A percentile compares a stretch with the other conserved stretches of the same genome.
phyloP scores from a whole-genome alignment of 2,888 invertebrate species.

The Spodoptera exigua region DNA sequence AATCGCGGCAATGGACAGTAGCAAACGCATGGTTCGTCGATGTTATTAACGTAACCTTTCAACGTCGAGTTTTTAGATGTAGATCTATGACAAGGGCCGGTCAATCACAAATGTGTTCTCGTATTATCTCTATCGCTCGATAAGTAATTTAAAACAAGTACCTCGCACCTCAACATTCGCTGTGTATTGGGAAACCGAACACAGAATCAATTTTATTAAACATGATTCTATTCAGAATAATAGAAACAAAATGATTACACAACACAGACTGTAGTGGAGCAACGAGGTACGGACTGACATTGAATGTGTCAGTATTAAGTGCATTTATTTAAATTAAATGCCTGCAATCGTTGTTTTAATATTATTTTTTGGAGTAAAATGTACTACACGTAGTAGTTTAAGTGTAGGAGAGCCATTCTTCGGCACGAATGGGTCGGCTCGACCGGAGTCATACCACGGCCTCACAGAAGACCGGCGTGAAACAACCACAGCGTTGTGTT shows the following conservation, averaged over 20 bases:
- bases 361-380: too few relatives aligned
- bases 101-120: not conserved
- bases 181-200: conserved; percentile 6
- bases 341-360: conserved; percentile 31
- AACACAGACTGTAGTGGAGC: conserved; percentile 21
- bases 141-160: too few relatives aligned
- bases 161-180: too few relatives aligned
- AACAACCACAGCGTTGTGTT: too few relatives aligned
- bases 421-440: too few relatives aligned
- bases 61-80: conserved; percentile 1
- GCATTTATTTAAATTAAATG: conserved; percentile 26
- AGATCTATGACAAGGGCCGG: not conserved
- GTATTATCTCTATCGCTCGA: too few relatives aligned
- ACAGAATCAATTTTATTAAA: conserved; percentile 33
- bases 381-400: too few relatives aligned
- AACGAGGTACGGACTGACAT: conserved; percentile 28
- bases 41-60: not conserved
- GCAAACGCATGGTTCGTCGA: not conserved
- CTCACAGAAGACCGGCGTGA: too few relatives aligned
- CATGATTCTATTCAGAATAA: conserved; percentile 24
- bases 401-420: too few relatives aligned
- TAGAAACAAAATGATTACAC: conserved; percentile 30
- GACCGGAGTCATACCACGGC: too few relatives aligned
- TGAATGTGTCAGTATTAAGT: conserved; percentile 14
- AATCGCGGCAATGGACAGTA: too few relatives aligned